Evolutionary conservation across 2,888 invertebrate species (phyloP).

Genomic region (Polymixis lichenea): DNA sequence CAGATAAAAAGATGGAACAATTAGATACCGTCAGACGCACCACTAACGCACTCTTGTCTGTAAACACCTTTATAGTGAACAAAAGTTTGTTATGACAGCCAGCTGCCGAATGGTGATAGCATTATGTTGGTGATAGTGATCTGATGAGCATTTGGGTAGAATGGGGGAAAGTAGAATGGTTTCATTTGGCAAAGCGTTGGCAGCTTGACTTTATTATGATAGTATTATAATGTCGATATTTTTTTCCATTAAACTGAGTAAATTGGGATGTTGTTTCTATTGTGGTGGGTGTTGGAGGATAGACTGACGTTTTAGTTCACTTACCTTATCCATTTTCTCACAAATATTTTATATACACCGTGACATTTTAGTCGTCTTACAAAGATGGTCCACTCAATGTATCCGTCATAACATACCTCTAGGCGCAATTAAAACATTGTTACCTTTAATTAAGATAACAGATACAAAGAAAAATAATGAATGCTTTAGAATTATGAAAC

Average conservation of each 20-base stretch:
- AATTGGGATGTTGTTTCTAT: background rate
- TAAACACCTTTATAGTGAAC: conserved; percentile 87
- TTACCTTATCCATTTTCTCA: background rate
- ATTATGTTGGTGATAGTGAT: conserved; percentile 70
- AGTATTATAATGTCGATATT: background rate
- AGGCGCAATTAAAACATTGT: no score
- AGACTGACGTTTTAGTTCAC: no score
- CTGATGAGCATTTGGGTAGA: conserved; percentile 47
- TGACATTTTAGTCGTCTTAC: no score
- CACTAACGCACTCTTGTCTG: conserved; percentile 78
- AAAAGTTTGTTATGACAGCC: conserved; percentile 86
- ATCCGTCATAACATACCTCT: no score
- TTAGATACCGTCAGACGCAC: conserved; percentile 79
- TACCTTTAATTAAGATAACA: no score
- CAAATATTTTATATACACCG: no score
- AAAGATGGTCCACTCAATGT: no score
- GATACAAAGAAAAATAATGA: no score
- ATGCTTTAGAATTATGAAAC: no score
- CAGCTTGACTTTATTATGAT: conserved; percentile 44
- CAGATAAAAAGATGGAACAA: conserved; percentile 86
- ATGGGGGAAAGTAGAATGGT: conserved; percentile 40
- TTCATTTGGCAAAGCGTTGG: conserved; percentile 11
- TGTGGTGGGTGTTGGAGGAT: background rate
- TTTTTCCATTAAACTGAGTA: background rate
- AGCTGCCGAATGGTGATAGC: conserved; percentile 82